Base-by-base conservation (phyloP, 1,140 invertebrate species). In the Eciton burchellii region DNA sequence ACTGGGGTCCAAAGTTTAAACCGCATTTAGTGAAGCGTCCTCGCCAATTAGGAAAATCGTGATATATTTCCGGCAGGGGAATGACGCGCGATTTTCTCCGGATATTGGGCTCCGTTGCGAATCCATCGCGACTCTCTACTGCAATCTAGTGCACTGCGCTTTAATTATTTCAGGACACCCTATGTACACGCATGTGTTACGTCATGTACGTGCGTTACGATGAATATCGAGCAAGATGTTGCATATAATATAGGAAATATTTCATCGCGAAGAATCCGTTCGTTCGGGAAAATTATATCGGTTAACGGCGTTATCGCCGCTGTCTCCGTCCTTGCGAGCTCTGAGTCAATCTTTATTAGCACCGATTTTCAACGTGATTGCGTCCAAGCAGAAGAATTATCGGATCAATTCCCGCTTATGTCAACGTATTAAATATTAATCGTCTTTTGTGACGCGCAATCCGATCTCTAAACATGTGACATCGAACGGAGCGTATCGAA, bases 11-110 rank as follows among this genome's bases (percentile, higher is more conserved):
- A 29, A 70, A 79, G 74, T 79, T 79, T 70, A 59, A 68, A 56
- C 63, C 60, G 45, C 49, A 76, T 76, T 76, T 76, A 65, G 72
- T 65, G 49, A 56, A 45, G 49, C 74, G 74, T 79, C 70, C 52
- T 57, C 54, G 63, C 49, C 41, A 63, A 79, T 79, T 70, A 79
- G 41, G 49, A 47, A 63, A 57, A 79, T 29, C n/a, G n/a, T 19
- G 74, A n/a, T 70, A 62, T 79, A 56, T 70, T 70, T 79, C 63
- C 52, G 63, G 43, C 16, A 63, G 72, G n/a, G n/a, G 9, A 24
- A 57, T 16, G 26, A 45, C 63, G 29, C 43, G 45, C 21, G 74
- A 79, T 79, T 70, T 43, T 21, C 59, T 14, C 14, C 16, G 43
- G 62, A 52, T 35, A 49, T n/a, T 6, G 11, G n/a, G 14, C 68